These are phyloP conservation scores for Nephotettix cincticeps DNA, from an alignment of 1,140 invertebrate genomes.

Conservation along the genomic window DNA sequence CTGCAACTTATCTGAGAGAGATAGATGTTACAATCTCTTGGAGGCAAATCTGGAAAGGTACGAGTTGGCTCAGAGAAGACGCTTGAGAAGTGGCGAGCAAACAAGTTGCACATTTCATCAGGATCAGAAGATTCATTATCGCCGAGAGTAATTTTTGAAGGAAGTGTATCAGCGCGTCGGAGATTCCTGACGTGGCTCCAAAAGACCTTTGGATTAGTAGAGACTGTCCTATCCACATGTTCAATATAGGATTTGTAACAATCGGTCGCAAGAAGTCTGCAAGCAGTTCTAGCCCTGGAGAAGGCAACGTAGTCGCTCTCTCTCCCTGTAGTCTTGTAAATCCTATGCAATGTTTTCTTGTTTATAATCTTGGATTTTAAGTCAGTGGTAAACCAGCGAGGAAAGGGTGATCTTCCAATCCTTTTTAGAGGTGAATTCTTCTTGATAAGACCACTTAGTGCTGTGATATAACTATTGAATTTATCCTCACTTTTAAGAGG, in stretches of 20 bases:
- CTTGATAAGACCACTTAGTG: not conserved
- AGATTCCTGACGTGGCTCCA: constrained; percentile 2
- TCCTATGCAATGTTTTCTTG: constrained; percentile 1
- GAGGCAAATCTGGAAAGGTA: not conserved
- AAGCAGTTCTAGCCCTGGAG: not conserved
- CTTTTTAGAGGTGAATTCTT: not conserved
- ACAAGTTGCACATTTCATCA: not conserved
- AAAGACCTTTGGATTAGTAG: not conserved
- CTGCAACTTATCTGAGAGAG: not conserved
- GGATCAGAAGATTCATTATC: not conserved
- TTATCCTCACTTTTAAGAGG: not conserved
- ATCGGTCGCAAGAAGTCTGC: not conserved
- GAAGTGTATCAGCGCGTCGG: not conserved
- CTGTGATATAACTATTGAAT: not conserved
- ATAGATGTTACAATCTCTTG: not conserved
- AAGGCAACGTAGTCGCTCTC: not conserved
- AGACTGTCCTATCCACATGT: not conserved
- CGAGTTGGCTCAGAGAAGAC: not conserved
- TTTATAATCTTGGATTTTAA: not conserved
- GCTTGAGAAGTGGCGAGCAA: not conserved
- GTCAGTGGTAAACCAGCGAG: not conserved
- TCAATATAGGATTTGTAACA: not conserved
- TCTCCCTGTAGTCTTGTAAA: not conserved
- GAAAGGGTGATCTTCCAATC: not conserved
- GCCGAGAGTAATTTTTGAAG: not conserved